Evolutionary conservation across 2,113 vertebrate genomes (phyloP).

Genomic region (Delphinapterus leucas): DNA sequence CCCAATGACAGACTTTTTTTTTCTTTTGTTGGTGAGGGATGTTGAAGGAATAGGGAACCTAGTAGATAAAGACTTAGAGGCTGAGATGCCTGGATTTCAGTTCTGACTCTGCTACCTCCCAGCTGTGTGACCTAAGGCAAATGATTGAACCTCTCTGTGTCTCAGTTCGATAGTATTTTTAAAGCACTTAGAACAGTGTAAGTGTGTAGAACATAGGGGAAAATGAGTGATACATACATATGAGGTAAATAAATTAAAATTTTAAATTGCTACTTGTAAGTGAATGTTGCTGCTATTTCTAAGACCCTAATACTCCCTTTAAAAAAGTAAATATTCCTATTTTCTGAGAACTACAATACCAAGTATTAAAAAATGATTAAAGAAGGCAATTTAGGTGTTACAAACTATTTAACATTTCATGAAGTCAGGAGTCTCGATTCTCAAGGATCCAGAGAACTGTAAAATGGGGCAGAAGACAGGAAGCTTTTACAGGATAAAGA

Average conservation of each 20-base stretch:
- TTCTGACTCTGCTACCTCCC: not conserved
- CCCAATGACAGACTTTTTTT: not conserved
- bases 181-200: not conserved
- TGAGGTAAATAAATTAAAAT: not conserved
- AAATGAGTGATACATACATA: not conserved
- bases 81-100: not conserved
- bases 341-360: conserved; percentile 7
- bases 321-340: not conserved
- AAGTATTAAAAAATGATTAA: not conserved
- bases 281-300: not conserved
- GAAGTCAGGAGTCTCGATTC: too few species aligned
- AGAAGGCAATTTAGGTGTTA: too few species aligned
- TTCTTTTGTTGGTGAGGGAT: not conserved
- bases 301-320: not conserved
- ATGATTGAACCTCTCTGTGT: not conserved
- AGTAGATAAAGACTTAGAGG: not conserved
- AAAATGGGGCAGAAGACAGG: not conserved
- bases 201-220: not conserved
- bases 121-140: not conserved
- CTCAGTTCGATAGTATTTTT: not conserved
- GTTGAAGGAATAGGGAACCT: not conserved
- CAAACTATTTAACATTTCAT: too few species aligned
- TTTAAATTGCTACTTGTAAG: not conserved
- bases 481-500: too few species aligned
- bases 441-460: too few species aligned